These are phyloP conservation scores for Zaprionus taronus DNA, from an alignment of 1,140 invertebrate species.

Conservation along the genomic window DNA sequence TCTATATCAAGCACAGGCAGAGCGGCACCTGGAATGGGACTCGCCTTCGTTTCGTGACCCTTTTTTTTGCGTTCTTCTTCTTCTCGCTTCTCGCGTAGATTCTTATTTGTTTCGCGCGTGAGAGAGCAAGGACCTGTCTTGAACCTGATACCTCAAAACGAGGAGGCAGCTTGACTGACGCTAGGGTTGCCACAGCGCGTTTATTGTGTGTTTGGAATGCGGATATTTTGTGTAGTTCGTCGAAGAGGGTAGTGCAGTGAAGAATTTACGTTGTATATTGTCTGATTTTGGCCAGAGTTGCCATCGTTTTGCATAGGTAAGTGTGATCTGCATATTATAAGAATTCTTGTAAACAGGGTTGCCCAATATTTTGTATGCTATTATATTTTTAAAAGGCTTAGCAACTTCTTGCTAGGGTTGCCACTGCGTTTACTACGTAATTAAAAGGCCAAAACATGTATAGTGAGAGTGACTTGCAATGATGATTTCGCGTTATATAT, in stretches of 20 bases:
- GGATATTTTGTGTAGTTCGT: background rate
- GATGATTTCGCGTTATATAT: too few species aligned
- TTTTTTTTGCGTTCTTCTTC: constrained; percentile 56
- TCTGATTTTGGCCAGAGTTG: background rate
- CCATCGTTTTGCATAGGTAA: background rate
- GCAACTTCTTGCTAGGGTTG: too few species aligned
- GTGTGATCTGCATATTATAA: background rate
- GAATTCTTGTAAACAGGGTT: background rate
- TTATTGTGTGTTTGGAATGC: background rate
- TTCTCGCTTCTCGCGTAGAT: constrained; percentile 13
- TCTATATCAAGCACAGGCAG: constrained; percentile 59
- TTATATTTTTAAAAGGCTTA: background rate
- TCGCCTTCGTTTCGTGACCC: constrained; percentile 66
- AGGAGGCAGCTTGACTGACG: constrained; percentile 26
- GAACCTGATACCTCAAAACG: constrained; percentile 62
- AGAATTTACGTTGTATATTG: background rate
- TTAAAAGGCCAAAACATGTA: too few species aligned
- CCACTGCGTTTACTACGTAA: too few species aligned
- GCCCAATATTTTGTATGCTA: background rate
- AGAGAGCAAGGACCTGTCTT: constrained; percentile 77
- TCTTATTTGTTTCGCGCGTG: constrained; percentile 44
- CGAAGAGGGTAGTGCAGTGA: background rate
- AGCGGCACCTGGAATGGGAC: constrained; percentile 17
- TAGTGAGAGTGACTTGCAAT: too few species aligned
- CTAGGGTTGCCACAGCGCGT: constrained; percentile 20